Evolutionary conservation across 1,140 invertebrate genomes (phyloP).

Genomic region (Potamilus streckersoni): DNA sequence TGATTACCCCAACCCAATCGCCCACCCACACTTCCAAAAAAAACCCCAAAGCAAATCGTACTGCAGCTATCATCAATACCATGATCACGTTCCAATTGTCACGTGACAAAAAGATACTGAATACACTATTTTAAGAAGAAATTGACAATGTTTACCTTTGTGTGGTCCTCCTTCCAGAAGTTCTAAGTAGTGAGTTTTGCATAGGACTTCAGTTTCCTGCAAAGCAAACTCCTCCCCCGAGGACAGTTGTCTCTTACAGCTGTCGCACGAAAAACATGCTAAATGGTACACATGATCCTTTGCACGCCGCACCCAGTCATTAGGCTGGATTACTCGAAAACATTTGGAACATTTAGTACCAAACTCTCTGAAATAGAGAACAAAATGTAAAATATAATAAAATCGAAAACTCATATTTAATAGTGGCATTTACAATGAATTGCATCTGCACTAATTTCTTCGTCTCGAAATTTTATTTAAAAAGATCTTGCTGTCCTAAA

Average conservation of each 20-base stretch:
- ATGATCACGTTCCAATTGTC: too few relatives aligned
- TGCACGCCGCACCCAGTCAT: constrained; percentile 97
- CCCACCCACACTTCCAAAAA: too few relatives aligned
- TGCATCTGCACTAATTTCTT: too few relatives aligned
- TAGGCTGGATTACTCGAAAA: constrained; percentile 87
- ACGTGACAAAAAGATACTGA: too few relatives aligned
- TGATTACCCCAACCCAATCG: too few relatives aligned
- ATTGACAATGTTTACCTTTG: constrained; percentile 75
- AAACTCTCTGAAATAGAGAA: constrained; percentile 81
- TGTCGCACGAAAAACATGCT: constrained; percentile 98
- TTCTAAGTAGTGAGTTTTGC: constrained; percentile 96
- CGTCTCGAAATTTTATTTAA: too few relatives aligned
- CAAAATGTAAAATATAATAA: not conserved
- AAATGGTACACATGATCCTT: constrained; percentile 95
- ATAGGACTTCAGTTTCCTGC: constrained; percentile 91
- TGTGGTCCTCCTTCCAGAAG: constrained; percentile 87
- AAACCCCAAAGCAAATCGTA: too few relatives aligned
- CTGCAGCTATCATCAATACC: too few relatives aligned
- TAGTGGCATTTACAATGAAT: too few relatives aligned
- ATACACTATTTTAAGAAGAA: too few relatives aligned
- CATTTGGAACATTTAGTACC: constrained; percentile 98
- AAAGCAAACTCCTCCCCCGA: constrained; percentile 98
- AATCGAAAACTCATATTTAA: too few relatives aligned
- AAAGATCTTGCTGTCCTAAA: too few relatives aligned
- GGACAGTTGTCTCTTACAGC: constrained; percentile 94